These are phyloP conservation scores for Palaemon carinicauda DNA, from an alignment of 1,140 invertebrate genomes.

Conservation along the genomic window DNA sequence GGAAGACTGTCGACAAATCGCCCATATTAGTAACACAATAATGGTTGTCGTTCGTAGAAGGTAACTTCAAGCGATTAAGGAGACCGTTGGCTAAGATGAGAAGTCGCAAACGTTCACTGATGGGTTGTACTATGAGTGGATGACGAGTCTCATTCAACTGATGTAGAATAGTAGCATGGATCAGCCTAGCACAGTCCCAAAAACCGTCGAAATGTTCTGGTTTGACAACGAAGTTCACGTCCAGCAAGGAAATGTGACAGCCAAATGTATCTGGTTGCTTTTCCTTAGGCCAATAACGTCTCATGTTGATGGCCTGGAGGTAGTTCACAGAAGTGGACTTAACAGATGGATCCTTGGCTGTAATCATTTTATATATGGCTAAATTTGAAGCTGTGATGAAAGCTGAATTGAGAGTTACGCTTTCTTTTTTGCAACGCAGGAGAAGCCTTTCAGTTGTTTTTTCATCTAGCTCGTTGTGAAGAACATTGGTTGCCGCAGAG, in stretches of 20 bases:
- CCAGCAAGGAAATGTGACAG: slow-evolving; percentile 57
- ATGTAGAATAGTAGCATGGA: slow-evolving; percentile 24
- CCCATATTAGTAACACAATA: slow-evolving; percentile 51
- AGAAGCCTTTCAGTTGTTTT: slow-evolving; percentile 35
- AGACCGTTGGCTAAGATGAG: slow-evolving; percentile 26
- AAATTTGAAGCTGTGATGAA: slow-evolving; percentile 59
- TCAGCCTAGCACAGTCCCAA: slow-evolving; percentile 36
- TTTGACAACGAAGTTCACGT: slow-evolving; percentile 39
- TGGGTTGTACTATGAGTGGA: slow-evolving; percentile 27
- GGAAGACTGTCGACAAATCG: slow-evolving; percentile 28
- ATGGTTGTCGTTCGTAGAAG: slow-evolving; percentile 45
- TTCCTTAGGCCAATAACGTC: slow-evolving; percentile 58
- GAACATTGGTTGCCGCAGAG: slow-evolving; percentile 25
- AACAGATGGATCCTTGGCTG: neutral
- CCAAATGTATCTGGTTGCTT: slow-evolving; percentile 40
- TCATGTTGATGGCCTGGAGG: slow-evolving; percentile 55
- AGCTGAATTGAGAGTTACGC: slow-evolving; percentile 53
- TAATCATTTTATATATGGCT: slow-evolving; percentile 42
- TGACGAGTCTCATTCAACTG: slow-evolving; percentile 13
- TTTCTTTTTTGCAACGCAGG: slow-evolving; percentile 51
- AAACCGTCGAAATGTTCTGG: slow-evolving; percentile 38
- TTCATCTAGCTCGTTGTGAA: slow-evolving; percentile 56
- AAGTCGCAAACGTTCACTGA: slow-evolving; percentile 21
- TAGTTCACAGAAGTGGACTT: slow-evolving; percentile 25
- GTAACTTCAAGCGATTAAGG: neutral